phyloP scores from a whole-genome alignment of 2,888 invertebrate species.

The Limulus polyphemus region DNA sequence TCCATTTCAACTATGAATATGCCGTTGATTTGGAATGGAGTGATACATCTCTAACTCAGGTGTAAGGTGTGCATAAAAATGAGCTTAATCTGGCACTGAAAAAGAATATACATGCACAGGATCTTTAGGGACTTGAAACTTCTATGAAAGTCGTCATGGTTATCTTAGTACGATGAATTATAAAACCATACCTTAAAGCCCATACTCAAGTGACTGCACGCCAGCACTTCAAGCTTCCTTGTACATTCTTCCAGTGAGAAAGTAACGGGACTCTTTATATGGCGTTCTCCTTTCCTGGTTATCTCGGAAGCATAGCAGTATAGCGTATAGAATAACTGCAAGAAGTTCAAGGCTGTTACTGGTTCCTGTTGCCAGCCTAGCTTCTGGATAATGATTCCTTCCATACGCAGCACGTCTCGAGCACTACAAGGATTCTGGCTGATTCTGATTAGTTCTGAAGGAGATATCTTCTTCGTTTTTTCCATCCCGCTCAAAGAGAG shows the following conservation, averaged over 20 bases:
- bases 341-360: neutral
- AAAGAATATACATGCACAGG: too few relatives aligned
- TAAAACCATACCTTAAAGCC: neutral
- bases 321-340: neutral
- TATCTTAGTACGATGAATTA: neutral
- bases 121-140: too few relatives aligned
- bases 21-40: too few relatives aligned
- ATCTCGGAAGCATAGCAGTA: neutral
- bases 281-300: neutral
- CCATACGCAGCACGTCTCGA: conserved; percentile 1
- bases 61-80: too few relatives aligned
- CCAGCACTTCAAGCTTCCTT: neutral
- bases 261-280: too few relatives aligned
- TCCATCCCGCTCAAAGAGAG: neutral
- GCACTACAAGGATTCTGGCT: conserved; percentile 1
- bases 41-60: too few relatives aligned
- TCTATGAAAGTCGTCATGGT: too few relatives aligned
- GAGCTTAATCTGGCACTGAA: too few relatives aligned
- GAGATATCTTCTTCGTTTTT: neutral
- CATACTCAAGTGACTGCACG: neutral
- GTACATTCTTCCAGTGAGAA: neutral
- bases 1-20: too few relatives aligned
- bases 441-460: neutral
- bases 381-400: neutral
- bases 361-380: neutral